Evolutionary conservation across 2,888 invertebrate species (phyloP).

Genomic region (Andrena dorsata): DNA sequence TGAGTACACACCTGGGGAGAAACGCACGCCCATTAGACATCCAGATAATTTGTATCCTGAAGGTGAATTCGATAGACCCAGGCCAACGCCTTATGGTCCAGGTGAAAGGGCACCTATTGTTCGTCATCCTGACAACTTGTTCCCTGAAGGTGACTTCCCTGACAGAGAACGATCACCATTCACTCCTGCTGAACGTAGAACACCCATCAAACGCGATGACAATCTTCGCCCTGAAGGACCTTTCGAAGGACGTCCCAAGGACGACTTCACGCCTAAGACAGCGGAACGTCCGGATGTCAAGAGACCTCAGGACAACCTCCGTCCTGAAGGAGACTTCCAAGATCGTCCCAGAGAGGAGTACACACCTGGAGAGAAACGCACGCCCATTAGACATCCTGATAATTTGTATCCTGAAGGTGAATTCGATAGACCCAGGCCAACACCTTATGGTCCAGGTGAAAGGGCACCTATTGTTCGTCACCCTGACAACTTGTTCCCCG

Average conservation of each 20-base stretch:
- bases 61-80: conserved; percentile 85
- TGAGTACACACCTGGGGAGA: background rate
- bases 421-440: conserved; percentile 80
- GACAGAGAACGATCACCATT: conserved; percentile 66
- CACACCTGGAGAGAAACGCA: conserved; percentile 85
- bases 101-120: conserved; percentile 83
- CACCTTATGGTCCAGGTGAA: conserved; percentile 80
- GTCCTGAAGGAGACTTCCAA: conserved; percentile 19
- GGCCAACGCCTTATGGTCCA: conserved; percentile 82
- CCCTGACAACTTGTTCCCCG: conserved; percentile 84
- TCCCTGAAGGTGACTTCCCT: conserved; percentile 85
- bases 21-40: conserved; percentile 72
- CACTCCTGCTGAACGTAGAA: conserved; percentile 86
- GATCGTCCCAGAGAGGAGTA: conserved; percentile 52
- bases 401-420: conserved; percentile 85
- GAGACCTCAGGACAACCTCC: conserved; percentile 12
- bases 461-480: conserved; percentile 85
- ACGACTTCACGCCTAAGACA: conserved; percentile 11
- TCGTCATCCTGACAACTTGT: conserved; percentile 84
- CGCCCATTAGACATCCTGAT: conserved; percentile 86
- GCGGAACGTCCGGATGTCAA: conserved; percentile 12
- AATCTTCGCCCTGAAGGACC: conserved; percentile 87
- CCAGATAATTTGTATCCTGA: conserved; percentile 86
- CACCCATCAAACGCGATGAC: conserved; percentile 84
- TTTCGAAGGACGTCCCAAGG: conserved; percentile 3